Evolutionary conservation across 2,113 vertebrate genomes (phyloP), one percentile per base, ranked within the genome.

Genomic region (Tringa solitaria): DNA sequence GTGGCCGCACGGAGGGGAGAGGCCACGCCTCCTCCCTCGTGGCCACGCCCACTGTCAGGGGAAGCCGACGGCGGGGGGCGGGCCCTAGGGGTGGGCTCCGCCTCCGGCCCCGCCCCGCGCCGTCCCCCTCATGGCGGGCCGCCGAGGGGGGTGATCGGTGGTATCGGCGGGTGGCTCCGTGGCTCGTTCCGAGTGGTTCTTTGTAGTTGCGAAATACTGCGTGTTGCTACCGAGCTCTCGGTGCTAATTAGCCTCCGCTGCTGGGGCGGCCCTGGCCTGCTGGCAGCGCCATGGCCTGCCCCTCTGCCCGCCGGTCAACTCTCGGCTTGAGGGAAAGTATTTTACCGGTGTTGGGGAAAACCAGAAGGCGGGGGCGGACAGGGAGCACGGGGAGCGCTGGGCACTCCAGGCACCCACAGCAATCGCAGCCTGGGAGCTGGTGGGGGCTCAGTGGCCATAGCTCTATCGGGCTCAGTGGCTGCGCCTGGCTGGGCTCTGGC

Each of bases 201-300:
- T 28, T 6, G 14, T 18, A 5, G 10, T 5, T 8, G 26, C 5
- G 2, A 45, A 37, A 12, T 3, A 6, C 14, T 1, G 43, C 17
- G 10, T 6, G 30, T 9, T 35, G 24, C 24, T 5, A 14, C 19
- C 3, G 4, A 6, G 4, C 48, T n/a, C 23, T 50, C 7, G 37
- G 4, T 23, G 19, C 1, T 43, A 14, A 6, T 18, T 9, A 63
- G 12, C n/a, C 10, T 13, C 2, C 22, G 33, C 19, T 39, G 51
- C 50, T 19, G 4, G 11, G 13, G 15, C 6, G 54, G 30, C 77
- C 72, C 39, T 14, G 22, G 20, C 27, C 39, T 3, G 41, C n/a
- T 37, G 1, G 41, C 56, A 10, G 37, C 1, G 30, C 88, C 33
- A 4, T 3, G 35, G 26, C 32, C n/a, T 18, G 4, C 23, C 2